A percentile compares a stretch with the other conserved stretches of the same genome.
phyloP scores from a whole-genome alignment of 2,797 vertebrate species.

The Dipus sagitta region DNA sequence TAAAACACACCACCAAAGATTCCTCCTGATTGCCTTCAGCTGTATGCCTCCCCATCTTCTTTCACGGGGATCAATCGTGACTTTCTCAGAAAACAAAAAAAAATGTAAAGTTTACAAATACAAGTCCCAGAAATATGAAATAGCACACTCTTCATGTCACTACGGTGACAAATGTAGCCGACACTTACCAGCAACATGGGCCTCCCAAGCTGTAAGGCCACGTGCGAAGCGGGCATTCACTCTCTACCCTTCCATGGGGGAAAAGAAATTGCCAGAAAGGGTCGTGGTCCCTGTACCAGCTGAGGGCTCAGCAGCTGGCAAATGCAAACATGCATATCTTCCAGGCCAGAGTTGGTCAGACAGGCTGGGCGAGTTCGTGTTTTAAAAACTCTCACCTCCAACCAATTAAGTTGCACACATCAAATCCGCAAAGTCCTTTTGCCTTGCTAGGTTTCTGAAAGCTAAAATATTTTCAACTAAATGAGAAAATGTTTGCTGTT shows the following conservation, averaged over 20 bases:
- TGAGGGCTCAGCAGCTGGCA: not conserved
- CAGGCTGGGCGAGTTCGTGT: not conserved
- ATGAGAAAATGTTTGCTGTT: not conserved
- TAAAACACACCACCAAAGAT: conserved; percentile 6
- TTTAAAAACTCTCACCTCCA: not conserved
- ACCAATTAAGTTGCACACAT: not conserved
- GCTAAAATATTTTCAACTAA: conserved; percentile 57
- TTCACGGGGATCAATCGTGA: not conserved
- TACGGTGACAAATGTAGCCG: not conserved
- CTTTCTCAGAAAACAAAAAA: conserved; percentile 48
- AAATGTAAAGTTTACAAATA: conserved; percentile 58
- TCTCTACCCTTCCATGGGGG: not conserved
- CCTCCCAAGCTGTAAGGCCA: not conserved
- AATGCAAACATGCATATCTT: not conserved
- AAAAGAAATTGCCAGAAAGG: not conserved
- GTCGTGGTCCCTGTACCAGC: not conserved
- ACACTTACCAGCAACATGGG: not conserved
- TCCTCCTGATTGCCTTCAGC: conserved; percentile 43
- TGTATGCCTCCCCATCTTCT: not conserved
- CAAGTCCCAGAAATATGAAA: not conserved
- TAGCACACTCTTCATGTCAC: not conserved
- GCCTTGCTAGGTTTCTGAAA: conserved; percentile 8
- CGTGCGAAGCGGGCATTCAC: not conserved
- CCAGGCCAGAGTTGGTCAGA: not conserved
- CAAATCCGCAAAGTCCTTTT: not conserved